A percentile compares a stretch with the other conserved stretches of the same genome.
Evolutionary conservation across 2,797 vertebrate genomes (phyloP).

Genomic region (Falco naumanni): DNA sequence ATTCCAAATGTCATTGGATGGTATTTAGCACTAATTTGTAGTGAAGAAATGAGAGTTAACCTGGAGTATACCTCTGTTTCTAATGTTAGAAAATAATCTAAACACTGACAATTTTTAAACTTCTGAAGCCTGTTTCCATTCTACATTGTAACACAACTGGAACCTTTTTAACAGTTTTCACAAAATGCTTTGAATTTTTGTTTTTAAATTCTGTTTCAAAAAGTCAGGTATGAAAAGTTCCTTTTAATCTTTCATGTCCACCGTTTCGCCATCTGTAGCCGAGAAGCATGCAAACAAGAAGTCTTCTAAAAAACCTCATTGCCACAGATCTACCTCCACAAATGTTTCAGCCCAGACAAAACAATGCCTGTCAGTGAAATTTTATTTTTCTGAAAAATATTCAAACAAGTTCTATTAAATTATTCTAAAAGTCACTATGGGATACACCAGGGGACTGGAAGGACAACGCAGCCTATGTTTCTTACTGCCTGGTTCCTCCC

Average conservation of each 20-base stretch:
- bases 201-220: not conserved
- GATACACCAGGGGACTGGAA: not conserved
- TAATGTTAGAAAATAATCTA: not conserved
- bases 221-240: not conserved
- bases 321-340: not conserved
- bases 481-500: not conserved
- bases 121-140: not conserved
- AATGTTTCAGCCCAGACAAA: not conserved
- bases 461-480: not conserved
- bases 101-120: not conserved
- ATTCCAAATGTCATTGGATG: not conserved
- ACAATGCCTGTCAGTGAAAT: not conserved
- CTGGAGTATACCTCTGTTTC: not conserved
- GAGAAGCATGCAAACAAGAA: not conserved
- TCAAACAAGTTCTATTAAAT: not conserved
- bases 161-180: not conserved
- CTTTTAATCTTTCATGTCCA: not conserved
- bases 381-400: not conserved
- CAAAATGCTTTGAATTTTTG: not conserved
- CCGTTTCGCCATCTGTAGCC: not conserved
- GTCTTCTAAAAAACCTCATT: not conserved
- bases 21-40: not conserved
- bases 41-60: not conserved
- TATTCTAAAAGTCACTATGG: not conserved
- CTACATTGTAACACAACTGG: not conserved